Evolutionary conservation across 2,888 invertebrate species (phyloP), one percentile per base, ranked within the genome.

Genomic region (Agrypnus murinus): DNA sequence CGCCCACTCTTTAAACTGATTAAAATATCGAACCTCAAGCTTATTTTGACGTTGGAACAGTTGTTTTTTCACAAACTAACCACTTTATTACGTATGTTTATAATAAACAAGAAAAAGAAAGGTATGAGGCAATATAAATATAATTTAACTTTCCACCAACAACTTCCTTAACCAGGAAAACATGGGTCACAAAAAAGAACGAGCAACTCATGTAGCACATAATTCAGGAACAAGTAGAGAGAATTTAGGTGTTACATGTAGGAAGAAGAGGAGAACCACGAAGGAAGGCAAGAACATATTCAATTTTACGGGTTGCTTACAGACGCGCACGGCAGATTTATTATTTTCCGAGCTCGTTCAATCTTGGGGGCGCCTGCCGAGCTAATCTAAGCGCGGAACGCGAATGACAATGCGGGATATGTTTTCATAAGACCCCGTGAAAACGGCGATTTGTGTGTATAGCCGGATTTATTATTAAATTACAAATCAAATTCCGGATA

Each of bases 241-340:
- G 55, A 66, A 65, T 62, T 65, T 59, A 60, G 59, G 70, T 72
- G 67, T 53, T 70, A 63, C 65, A 69, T 71, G 63, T 43, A 68
- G 66, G 66, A 71, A 75, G 67, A 67, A 74, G 57, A 64, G 60
- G 57, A 65, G 60, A 69, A 74, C 71, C 67, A 53, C 71, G 67
- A 69, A 71, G 70, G 74, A 69, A 73, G 65, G 71, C 69, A 75
- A 72, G 75, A 77, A 75, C 75, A 75, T 78, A 77, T 79, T 79
- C 77, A 79, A 78, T 79, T 79, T 78, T 78, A 77, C 77, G 79
- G 77, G 75, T 78, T 77, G 78, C 79, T 79, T 79, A 77, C 77
- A 76, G 71, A 74, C 73, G 76, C 71, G 78, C 72, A 77, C 74
- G 72, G 76, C 74, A 78, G 77, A 79, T 79, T 77, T 78, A 78